phyloP scores from a whole-genome alignment of 1,140 invertebrate genomes.

The Hycleus phaleratus region DNA sequence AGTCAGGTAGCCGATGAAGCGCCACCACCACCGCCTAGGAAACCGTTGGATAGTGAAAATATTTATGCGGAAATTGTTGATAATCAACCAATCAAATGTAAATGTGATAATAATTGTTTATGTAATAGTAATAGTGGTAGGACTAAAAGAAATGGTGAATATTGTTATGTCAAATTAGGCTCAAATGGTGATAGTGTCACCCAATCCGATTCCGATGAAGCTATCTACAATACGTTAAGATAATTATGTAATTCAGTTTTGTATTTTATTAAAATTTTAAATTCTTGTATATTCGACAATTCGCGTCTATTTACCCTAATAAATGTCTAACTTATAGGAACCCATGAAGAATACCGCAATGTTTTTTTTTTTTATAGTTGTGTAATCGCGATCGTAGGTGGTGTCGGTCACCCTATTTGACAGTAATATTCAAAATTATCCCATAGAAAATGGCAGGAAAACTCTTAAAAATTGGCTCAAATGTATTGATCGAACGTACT shows the following conservation, averaged over 20 bases:
- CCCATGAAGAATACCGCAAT: no score
- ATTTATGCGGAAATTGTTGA: slow-evolving; percentile 37
- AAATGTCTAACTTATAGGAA: no score
- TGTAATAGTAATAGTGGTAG: slow-evolving; percentile 23
- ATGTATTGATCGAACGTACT: no score
- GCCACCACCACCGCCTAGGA: slow-evolving; percentile 6
- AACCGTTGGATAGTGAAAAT: slow-evolving; percentile 25
- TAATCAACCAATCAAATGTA: slow-evolving; percentile 9
- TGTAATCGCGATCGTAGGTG: no score
- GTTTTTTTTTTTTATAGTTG: no score
- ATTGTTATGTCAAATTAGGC: slow-evolving; percentile 36
- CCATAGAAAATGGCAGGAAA: no score
- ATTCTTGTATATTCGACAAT: no score
- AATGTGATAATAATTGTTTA: slow-evolving; percentile 26
- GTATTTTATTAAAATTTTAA: no score
- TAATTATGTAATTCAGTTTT: neutral
- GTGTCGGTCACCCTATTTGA: no score
- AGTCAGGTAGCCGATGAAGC: slow-evolving; percentile 34
- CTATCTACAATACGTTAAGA: slow-evolving; percentile 35
- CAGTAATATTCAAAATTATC: no score
- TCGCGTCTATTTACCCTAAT: no score
- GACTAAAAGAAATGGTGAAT: slow-evolving; percentile 29
- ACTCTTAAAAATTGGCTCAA: no score
- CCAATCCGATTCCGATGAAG: slow-evolving; percentile 35
- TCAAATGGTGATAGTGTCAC: slow-evolving; percentile 35